Base-by-base conservation (phyloP, 2,797 vertebrate species). In the Cryptoblepharus egeriae region DNA sequence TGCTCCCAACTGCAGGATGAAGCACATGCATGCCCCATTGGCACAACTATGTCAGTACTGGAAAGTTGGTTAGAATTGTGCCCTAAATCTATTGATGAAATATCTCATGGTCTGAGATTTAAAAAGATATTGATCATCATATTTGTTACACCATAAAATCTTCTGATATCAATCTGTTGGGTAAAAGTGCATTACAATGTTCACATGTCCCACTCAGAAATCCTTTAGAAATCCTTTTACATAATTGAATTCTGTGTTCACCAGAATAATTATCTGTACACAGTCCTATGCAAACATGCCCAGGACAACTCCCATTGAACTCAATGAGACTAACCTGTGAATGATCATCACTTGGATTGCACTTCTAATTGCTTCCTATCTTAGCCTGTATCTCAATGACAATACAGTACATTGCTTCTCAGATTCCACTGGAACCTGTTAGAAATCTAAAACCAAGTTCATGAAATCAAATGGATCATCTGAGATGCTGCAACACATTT, bases 131-230 rank as follows among this genome's bases (percentile, higher is more conserved):
- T 89, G 90, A 94, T 93, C 90, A 90, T 91, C 77, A 84, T 86
- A 90, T 88, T 93, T 93, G 88, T 93, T 93, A 92, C 85, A 87
- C 91, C 90, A 45, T 89, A 82, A 93, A 92, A 93, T 92, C 74
- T 52, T 85, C 85, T 86, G 79, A 89, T 92, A 88, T 90, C 93
- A 93, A 95, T 92, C 84, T 92, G 82, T 68, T 70, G 80, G 70
- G 80, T 84, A 90, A 92, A 94, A 94, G 91, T 93, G 93, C 90
- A 88, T 92, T 92, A 87, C 83, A 78, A 83, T 84, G 80, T 79
- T 93, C 92, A 69, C 3, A n/a, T 65, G 75, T 87, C 90, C 45
- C 9, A 55, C 45, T 6, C 12, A 32, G 3, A n/a, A n/a, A 4
- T 26, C 90, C 83, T 93, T 90, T 91, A 89, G 89, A 91, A 89